Conservation (phyloP, 2,888 invertebrate genomes). For the Orgyia antiqua region DNA sequence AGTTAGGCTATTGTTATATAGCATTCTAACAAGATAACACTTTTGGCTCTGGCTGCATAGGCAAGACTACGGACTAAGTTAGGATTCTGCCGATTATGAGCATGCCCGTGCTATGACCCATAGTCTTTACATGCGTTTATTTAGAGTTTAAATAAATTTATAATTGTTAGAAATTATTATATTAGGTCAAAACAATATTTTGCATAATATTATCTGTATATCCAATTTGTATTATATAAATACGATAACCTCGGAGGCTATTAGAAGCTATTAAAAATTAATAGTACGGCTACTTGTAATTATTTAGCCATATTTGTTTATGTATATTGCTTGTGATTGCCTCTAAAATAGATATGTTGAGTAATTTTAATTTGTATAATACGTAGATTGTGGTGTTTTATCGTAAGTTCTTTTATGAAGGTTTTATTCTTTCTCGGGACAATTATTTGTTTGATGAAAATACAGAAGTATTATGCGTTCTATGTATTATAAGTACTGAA, state of each 20-base stretch:
- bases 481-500: too few relatives aligned
- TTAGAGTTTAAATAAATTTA: not conserved
- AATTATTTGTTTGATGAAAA: too few relatives aligned
- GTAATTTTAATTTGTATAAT: constrained; percentile 4
- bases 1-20: too few relatives aligned
- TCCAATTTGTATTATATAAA: constrained; percentile 12
- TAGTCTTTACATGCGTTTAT: too few relatives aligned
- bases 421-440: too few relatives aligned
- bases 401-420: not conserved
- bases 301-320: constrained; percentile 21
- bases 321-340: constrained; percentile 19
- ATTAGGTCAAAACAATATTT: constrained; percentile 1
- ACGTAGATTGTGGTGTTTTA: not conserved
- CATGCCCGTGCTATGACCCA: too few relatives aligned
- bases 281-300: constrained; percentile 17
- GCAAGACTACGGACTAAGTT: too few relatives aligned
- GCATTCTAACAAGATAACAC: too few relatives aligned
- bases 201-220: constrained; percentile 3
- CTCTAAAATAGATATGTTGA: constrained; percentile 14
- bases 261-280: constrained; percentile 14
- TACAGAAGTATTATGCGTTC: too few relatives aligned
- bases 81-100: too few relatives aligned
- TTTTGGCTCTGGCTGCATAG: too few relatives aligned
- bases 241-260: constrained; percentile 14
- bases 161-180: not conserved